phyloP scores from a whole-genome alignment of 2,888 invertebrate species.

The Eremobia ochroleuca region DNA sequence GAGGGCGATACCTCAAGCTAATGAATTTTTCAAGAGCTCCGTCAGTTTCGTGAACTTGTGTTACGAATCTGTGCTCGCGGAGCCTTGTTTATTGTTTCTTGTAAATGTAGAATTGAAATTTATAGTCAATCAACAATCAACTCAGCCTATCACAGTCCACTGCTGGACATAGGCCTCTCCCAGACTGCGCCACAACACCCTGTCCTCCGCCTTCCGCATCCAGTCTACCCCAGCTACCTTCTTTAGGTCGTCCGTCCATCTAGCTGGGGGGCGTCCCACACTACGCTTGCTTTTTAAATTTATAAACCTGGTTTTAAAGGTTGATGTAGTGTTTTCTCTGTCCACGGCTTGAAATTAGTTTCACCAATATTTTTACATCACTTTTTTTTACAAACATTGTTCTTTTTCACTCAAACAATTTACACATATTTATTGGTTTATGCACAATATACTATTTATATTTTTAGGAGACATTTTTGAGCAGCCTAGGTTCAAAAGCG shows the following conservation, averaged over 20 bases:
- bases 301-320: slow-evolving; percentile 34
- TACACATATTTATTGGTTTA: not conserved
- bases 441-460: not conserved
- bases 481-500: too few relatives aligned
- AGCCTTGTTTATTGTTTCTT: slow-evolving; percentile 58
- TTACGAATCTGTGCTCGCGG: slow-evolving; percentile 44
- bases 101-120: slow-evolving; percentile 52
- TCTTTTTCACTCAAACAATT: not conserved
- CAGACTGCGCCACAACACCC: too few relatives aligned
- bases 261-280: too few relatives aligned
- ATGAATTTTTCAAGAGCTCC: slow-evolving; percentile 71
- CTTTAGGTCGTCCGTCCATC: too few relatives aligned
- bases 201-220: too few relatives aligned
- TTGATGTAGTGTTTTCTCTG: slow-evolving; percentile 5
- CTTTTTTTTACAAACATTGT: not conserved
- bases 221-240: too few relatives aligned
- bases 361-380: not conserved
- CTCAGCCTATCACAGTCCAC: too few relatives aligned
- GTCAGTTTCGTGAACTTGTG: slow-evolving; percentile 61
- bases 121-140: too few relatives aligned
- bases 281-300: too few relatives aligned
- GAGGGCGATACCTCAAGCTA: slow-evolving; percentile 73
- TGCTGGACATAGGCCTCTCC: too few relatives aligned
- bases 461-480: not conserved
- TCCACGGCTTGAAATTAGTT: slow-evolving; percentile 16